Evolutionary conservation across 2,888 invertebrate species (phyloP).

Genomic region (Ormyrus nitidulus): DNA sequence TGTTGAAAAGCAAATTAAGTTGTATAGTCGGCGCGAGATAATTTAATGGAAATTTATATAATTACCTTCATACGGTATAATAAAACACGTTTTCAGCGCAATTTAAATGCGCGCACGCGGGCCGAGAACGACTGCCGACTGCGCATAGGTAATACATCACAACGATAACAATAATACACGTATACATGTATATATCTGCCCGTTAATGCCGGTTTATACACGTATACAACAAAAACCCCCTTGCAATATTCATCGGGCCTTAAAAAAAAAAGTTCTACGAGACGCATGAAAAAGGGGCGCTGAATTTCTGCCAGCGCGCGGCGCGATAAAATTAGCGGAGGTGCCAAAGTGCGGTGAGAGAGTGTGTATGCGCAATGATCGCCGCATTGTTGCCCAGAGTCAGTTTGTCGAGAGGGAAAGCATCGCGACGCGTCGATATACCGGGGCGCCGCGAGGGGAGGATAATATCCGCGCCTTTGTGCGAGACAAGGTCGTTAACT

Average conservation of each 20-base stretch:
- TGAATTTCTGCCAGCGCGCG: no score
- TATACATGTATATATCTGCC: background rate
- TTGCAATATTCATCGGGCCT: background rate
- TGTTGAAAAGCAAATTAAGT: background rate
- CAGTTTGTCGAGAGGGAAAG: no score
- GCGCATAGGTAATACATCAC: background rate
- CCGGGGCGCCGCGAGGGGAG: no score
- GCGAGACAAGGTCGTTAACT: no score
- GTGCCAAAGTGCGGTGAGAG: no score
- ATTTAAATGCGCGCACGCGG: slow-evolving; percentile 2
- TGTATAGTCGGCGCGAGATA: background rate
- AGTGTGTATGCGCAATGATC: no score
- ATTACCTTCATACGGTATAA: slow-evolving; percentile 22
- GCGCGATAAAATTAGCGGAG: no score
- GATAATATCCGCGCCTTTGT: no score
- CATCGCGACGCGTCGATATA: no score
- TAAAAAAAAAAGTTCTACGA: background rate
- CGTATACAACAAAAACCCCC: background rate
- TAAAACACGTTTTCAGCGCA: slow-evolving; percentile 25
- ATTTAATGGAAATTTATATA: slow-evolving; percentile 44
- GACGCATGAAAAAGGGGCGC: background rate
- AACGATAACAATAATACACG: slow-evolving; percentile 1
- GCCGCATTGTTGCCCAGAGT: no score
- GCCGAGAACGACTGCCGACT: background rate
- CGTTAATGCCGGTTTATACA: background rate